phyloP scores from a whole-genome alignment of 2,797 vertebrate genomes.

The Falco rusticolus region DNA sequence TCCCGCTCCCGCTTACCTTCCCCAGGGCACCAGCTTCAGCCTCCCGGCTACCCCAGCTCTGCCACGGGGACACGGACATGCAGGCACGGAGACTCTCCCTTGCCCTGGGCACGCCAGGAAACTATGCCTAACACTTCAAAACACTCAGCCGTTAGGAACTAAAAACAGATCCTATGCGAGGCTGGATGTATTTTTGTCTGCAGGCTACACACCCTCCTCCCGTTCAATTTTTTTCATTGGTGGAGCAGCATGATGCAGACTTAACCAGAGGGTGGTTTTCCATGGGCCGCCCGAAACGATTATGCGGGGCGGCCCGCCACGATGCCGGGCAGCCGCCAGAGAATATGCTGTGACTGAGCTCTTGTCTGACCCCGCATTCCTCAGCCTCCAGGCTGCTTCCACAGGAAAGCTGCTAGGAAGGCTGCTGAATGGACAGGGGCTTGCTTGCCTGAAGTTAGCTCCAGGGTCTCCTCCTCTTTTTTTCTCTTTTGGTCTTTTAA shows the following conservation, averaged over 20 bases:
- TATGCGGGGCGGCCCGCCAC: conserved; percentile 78
- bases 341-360: conserved; percentile 84
- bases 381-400: conserved; percentile 80
- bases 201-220: conserved; percentile 81
- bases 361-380: conserved; percentile 88
- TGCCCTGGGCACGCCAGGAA: conserved; percentile 72
- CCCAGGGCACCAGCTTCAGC: background rate
- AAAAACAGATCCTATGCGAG: conserved; percentile 78
- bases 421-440: conserved; percentile 33
- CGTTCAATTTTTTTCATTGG: conserved; percentile 86
- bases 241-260: conserved; percentile 80
- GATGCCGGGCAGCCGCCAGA: conserved; percentile 75
- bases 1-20: conserved; percentile 56
- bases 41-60: background rate
- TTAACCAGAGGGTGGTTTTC: conserved; percentile 85
- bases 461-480: background rate
- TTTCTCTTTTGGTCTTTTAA: background rate
- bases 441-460: conserved; percentile 48
- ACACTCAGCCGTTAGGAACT: conserved; percentile 72
- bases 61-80: background rate
- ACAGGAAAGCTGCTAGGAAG: conserved; percentile 67
- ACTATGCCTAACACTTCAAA: conserved; percentile 70
- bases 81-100: conserved; percentile 31
- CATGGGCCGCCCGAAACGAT: conserved; percentile 78
- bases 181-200: conserved; percentile 81